Evolutionary conservation across 2,888 invertebrate genomes (phyloP), one percentile per base, ranked within the genome.

Genomic region (Margaritifera margaritifera): DNA sequence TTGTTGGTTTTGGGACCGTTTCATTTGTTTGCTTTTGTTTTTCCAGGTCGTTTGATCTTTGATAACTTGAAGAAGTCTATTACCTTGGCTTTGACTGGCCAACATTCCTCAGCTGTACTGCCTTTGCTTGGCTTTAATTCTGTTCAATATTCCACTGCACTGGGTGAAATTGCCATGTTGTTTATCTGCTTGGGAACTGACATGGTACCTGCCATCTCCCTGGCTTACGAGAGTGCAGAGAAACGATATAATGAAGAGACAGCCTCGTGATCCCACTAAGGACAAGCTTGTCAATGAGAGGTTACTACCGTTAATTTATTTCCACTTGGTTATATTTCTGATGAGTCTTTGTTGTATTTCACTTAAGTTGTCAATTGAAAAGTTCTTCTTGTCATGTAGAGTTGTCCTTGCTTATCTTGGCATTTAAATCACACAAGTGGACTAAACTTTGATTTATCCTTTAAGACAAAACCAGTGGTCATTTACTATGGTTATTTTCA

Each of bases 131-230:
- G 94, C 97, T 84, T 98, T 98, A 92, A 98, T 98, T 92, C 93
- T 97, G 62, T 94, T 95, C 91, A 96, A 97, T 80, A 94, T 98
- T 90, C 98, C 98, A 69, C 92, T 98, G 86, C 98, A 62, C 93
- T 98, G 80, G 98, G 98, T 89, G 98, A 98, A 75, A 97, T 98
- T 84, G 98, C 97, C 81, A 98, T 98, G 92, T 93, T 98, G 83
- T 98, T 98, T 93, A 98, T 98, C 92, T 98, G 98, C 93, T 93
- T 98, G 91, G 98, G 98, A 93, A 98, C 98, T 89, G 98, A 98
- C 94, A 97, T 98, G 97, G 92, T 95, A 89, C 96, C 96, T 89
- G 96, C 96, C 86, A 96, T 96, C 91, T 96, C 96, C 81, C 92
- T 96, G 90, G 96, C 96, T 86, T 96, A 96, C 92, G 96, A 96